phyloP scores from a whole-genome alignment of 1,140 invertebrate species.

The Eulimnadia texana region DNA sequence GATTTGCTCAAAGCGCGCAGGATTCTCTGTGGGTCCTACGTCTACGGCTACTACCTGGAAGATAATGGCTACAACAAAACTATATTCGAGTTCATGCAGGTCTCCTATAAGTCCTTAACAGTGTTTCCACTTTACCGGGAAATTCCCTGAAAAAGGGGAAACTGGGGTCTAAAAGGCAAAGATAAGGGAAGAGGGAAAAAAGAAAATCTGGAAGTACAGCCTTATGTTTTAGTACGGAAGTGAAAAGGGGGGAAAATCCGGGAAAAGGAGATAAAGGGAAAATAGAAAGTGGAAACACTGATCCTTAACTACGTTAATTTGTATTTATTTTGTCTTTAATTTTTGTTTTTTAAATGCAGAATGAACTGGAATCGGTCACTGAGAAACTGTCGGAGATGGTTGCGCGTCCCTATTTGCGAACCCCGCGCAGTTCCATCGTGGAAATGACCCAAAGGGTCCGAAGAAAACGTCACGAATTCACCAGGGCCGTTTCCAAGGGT shows the following conservation, averaged over 20 bases:
- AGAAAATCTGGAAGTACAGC: no score
- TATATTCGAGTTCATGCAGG: slow-evolving; percentile 57
- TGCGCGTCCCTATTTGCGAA: slow-evolving; percentile 45
- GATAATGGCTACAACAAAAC: slow-evolving; percentile 49
- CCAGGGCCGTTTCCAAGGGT: slow-evolving; percentile 46
- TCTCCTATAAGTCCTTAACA: no score
- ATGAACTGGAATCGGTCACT: slow-evolving; percentile 48
- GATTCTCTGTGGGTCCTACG: slow-evolving; percentile 49
- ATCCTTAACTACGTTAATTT: no score
- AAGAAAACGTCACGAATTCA: slow-evolving; percentile 46
- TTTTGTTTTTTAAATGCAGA: slow-evolving; percentile 32
- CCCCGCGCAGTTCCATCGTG: slow-evolving; percentile 43
- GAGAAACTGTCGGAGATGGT: slow-evolving; percentile 51
- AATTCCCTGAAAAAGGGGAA: no score
- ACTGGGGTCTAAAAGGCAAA: no score
- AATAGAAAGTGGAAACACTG: no score
- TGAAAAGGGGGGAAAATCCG: no score
- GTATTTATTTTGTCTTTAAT: slow-evolving; percentile 11
- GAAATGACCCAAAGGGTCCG: slow-evolving; percentile 41
- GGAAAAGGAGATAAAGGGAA: no score
- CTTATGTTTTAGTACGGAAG: no score
- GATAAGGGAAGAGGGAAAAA: no score
- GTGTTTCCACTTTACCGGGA: no score
- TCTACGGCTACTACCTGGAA: slow-evolving; percentile 40
- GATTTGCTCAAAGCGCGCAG: slow-evolving; percentile 46